Evolutionary conservation across 1,140 invertebrate genomes (phyloP).

Genomic region (Dolichoris vasculosae): DNA sequence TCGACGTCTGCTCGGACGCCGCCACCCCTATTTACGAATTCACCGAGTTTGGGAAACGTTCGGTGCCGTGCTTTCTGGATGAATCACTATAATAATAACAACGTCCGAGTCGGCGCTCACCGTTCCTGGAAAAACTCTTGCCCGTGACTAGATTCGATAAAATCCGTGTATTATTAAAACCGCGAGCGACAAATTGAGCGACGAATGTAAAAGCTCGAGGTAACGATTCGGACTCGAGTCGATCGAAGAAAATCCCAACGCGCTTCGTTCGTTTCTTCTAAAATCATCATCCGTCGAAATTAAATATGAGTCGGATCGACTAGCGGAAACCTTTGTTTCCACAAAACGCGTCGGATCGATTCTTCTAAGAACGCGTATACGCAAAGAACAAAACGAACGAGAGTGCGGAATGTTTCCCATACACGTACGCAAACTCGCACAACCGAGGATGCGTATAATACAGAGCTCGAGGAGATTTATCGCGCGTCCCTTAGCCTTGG

Average conservation of each 20-base stretch:
- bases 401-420: not conserved
- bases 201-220: too few species aligned
- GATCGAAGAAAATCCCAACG: too few species aligned
- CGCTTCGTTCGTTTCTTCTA: too few species aligned
- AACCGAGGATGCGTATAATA: conserved; percentile 13
- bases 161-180: too few species aligned
- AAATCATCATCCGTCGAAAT: too few species aligned
- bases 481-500: conserved; percentile 27
- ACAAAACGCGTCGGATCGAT: not conserved
- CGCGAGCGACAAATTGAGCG: too few species aligned
- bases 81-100: not conserved
- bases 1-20: not conserved
- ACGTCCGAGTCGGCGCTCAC: not conserved
- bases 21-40: conserved; percentile 12
- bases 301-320: not conserved
- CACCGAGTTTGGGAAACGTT: not conserved
- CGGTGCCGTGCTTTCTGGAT: not conserved
- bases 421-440: not conserved
- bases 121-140: not conserved
- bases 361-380: not conserved
- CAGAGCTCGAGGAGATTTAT: conserved; percentile 38
- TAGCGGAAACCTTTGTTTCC: not conserved
- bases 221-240: too few species aligned
- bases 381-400: not conserved
- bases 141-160: too few species aligned